Conservation (phyloP, 2,888 invertebrate genomes). For the Drosophila subquinaria region DNA sequence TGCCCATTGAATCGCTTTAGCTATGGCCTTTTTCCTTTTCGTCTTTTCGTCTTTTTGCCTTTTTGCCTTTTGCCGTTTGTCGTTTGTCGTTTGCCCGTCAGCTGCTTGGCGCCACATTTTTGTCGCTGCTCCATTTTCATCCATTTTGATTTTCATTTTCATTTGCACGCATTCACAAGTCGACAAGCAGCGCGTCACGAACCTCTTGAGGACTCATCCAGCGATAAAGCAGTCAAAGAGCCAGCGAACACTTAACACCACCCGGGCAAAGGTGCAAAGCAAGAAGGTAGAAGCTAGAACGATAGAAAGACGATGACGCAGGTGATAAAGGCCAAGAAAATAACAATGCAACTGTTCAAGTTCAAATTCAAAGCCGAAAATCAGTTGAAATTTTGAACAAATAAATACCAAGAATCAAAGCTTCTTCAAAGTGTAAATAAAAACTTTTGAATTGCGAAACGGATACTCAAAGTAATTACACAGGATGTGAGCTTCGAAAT, state of each 20-base stretch:
- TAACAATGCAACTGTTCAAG: conserved; percentile 25
- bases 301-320: no score
- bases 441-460: conserved; percentile 6
- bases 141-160: conserved; percentile 28
- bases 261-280: no score
- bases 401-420: conserved; percentile 8
- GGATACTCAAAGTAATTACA: conserved; percentile 21
- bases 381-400: conserved; percentile 14
- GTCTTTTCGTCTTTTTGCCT: conserved; percentile 6
- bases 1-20: conserved; percentile 71
- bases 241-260: conserved; percentile 24
- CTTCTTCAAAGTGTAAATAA: not conserved
- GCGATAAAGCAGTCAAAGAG: conserved; percentile 24
- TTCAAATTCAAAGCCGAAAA: conserved; percentile 11
- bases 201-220: conserved; percentile 41
- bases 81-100: conserved; percentile 17
- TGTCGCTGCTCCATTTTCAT: conserved; percentile 29
- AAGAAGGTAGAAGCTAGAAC: no score
- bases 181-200: conserved; percentile 25
- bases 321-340: conserved; percentile 10
- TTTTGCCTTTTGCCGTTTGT: conserved; percentile 16
- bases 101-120: conserved; percentile 37
- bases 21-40: conserved; percentile 10
- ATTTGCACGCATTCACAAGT: conserved; percentile 36
- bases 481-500: not conserved